Conservation (phyloP, 2,888 invertebrate genomes). For the Dione juno region DNA sequence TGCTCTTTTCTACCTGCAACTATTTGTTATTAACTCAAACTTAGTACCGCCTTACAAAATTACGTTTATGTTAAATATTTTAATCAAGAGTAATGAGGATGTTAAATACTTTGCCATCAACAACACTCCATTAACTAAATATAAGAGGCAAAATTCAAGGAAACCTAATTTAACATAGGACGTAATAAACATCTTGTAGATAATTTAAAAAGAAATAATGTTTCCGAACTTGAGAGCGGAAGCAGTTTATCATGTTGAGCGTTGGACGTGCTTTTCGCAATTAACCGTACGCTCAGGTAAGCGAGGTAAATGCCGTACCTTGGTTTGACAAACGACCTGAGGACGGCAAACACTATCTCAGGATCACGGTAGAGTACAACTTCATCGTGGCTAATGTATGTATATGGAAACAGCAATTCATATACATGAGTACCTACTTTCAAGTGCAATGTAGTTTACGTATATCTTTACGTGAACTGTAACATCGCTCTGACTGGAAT, state of each 20-base stretch:
- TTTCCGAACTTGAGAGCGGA: slow-evolving; percentile 57
- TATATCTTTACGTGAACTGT: background rate
- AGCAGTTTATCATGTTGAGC: slow-evolving; percentile 74
- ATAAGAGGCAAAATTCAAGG: slow-evolving; percentile 21
- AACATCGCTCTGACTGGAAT: too few relatives aligned
- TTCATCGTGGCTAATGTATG: slow-evolving; percentile 32
- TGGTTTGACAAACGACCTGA: slow-evolving; percentile 75
- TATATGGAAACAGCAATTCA: background rate
- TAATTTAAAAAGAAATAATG: slow-evolving; percentile 46
- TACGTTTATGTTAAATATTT: background rate
- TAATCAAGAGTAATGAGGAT: background rate
- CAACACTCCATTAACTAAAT: slow-evolving; percentile 1
- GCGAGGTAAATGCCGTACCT: slow-evolving; percentile 65
- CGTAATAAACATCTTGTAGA: slow-evolving; percentile 39
- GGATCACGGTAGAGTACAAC: slow-evolving; percentile 54
- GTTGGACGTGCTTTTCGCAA: slow-evolving; percentile 73
- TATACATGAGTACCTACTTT: slow-evolving; percentile 5
- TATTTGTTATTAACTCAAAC: background rate
- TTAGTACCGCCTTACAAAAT: background rate
- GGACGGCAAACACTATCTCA: slow-evolving; percentile 68
- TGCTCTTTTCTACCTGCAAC: too few relatives aligned
- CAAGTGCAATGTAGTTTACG: background rate
- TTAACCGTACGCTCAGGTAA: slow-evolving; percentile 73
- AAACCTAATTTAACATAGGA: slow-evolving; percentile 34
- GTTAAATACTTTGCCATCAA: slow-evolving; percentile 1